Evolutionary conservation across 1,140 invertebrate species (phyloP), one percentile per base, ranked within the genome.

Genomic region (Bombus balteatus): DNA sequence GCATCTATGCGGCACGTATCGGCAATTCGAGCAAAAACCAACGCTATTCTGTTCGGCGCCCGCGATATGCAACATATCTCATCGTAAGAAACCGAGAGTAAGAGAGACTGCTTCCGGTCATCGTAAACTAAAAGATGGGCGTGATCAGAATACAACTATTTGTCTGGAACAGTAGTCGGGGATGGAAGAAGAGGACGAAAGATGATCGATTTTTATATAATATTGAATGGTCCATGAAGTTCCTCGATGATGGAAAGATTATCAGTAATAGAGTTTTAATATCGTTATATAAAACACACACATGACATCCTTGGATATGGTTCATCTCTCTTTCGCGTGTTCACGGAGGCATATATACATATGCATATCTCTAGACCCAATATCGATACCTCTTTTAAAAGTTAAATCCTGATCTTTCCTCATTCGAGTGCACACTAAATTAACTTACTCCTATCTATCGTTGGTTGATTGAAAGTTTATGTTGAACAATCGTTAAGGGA

Each of bases 111-210:
- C n/a, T 84, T 66, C 28, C 66, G 59, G 41, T 70, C 39, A 73
- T 43, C 28, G 75, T 73, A 76, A 84, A 85, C 82, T 76, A 76
- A 15, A 72, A 81, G 81, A 65, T 77, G 57, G 28, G 47, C 77
- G 87, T 87, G 81, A 88, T 87, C 72, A 66, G 87, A 88, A 80
- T 88, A 84, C 62, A 13, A 18, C 37, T 59, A 37, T 70, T 74
- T 74, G 47, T n/a, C 5, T 62, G 57, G 68, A 25, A 43, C 43
- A 37, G 18, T 25, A 59, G 18, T 65, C 32, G 41, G 43, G 85
- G 66, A 65, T 37, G 13, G 2, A 75, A 4, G 8, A 37, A 12
- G 10, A 39, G 10, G 8, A 15, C 5, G 25, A n/a, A 39, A 9
- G 25, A 3, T 62, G 37, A 25, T 77, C 13, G 53, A 77, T 62